Conservation (phyloP, 2,888 invertebrate genomes). For the Cosmia trapezina region DNA sequence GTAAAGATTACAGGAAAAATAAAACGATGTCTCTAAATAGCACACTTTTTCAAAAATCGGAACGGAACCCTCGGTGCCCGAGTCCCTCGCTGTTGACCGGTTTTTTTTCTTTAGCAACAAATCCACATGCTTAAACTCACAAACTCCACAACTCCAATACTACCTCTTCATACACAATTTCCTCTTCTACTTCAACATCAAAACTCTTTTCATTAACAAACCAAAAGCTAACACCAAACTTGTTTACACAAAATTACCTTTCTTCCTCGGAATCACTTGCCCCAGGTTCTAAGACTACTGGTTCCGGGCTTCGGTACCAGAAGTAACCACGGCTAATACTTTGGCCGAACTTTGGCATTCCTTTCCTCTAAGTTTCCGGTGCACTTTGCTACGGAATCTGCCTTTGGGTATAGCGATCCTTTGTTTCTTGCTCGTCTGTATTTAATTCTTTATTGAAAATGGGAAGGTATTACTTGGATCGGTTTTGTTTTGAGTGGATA, state of each 20-base stretch:
- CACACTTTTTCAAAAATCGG: too few relatives aligned
- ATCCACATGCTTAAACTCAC: background rate
- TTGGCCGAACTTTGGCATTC: conserved; percentile 60
- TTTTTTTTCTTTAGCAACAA: background rate
- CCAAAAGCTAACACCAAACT: conserved; percentile 27
- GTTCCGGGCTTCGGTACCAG: conserved; percentile 7
- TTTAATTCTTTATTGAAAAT: conserved; percentile 53
- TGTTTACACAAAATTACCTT: conserved; percentile 48
- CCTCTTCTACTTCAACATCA: background rate
- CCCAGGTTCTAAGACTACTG: conserved; percentile 12
- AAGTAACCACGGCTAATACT: conserved; percentile 56
- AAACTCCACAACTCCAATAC: background rate
- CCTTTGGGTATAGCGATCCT: conserved; percentile 51
- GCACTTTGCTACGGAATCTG: conserved; percentile 58
- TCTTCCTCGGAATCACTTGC: conserved; percentile 19
- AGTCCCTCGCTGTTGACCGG: too few relatives aligned
- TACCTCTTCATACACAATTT: background rate
- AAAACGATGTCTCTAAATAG: too few relatives aligned
- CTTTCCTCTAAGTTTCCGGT: conserved; percentile 54
- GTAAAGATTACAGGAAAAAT: too few relatives aligned
- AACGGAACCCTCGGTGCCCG: too few relatives aligned
- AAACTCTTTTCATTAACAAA: conserved; percentile 51
- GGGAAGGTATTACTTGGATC: conserved; percentile 8
- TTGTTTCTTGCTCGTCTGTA: conserved; percentile 45
- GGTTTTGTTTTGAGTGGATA: background rate